phyloP scores from a whole-genome alignment of 2,797 vertebrate genomes.

The Dipus sagitta region DNA sequence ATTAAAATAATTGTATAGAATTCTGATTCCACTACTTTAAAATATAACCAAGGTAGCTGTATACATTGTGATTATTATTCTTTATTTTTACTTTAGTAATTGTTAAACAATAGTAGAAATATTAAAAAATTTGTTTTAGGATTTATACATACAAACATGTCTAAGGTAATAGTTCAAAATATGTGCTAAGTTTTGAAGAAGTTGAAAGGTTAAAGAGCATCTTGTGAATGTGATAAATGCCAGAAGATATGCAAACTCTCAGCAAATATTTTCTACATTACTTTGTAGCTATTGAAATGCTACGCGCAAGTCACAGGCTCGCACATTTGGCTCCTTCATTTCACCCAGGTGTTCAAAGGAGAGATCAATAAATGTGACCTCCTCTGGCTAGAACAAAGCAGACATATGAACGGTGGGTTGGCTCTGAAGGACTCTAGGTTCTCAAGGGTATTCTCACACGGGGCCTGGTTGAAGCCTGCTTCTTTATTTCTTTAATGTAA shows the following conservation, averaged over 20 bases:
- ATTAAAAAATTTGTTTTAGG: neutral
- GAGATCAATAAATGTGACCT: neutral
- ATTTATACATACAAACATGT: neutral
- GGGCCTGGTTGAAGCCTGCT: neutral
- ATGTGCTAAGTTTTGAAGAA: slow-evolving; percentile 47
- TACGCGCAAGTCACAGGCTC: neutral
- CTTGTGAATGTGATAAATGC: neutral
- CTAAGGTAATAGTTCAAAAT: neutral
- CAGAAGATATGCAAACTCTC: neutral
- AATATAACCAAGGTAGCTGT: neutral
- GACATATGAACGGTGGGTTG: neutral
- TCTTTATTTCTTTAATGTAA: neutral
- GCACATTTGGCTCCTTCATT: neutral
- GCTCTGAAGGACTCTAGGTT: neutral
- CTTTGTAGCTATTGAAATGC: neutral
- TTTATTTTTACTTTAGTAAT: neutral
- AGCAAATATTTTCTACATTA: neutral
- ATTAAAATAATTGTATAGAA: neutral
- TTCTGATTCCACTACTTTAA: neutral
- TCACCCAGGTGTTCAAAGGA: neutral
- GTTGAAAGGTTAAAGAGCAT: slow-evolving; percentile 19
- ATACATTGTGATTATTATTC: neutral
- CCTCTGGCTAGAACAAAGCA: neutral
- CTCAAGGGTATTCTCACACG: neutral
- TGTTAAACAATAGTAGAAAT: neutral